Conservation (phyloP, 1,140 invertebrate species). For the Grapholita molesta region DNA sequence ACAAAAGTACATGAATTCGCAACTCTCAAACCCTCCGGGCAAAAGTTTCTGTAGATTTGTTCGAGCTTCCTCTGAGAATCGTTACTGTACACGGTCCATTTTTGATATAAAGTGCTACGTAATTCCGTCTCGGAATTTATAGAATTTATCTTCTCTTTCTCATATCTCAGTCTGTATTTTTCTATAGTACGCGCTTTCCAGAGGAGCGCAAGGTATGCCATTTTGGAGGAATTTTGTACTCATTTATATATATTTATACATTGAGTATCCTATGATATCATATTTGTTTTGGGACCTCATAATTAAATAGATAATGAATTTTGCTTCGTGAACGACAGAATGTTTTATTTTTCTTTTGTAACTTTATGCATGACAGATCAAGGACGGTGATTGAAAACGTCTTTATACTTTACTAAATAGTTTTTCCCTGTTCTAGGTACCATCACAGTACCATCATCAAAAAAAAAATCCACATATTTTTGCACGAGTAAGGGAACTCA, state of each 20-base stretch:
- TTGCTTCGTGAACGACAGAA: neutral
- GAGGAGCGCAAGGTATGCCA: constrained; percentile 56
- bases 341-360: neutral
- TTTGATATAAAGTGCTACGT: constrained; percentile 59
- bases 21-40: constrained; percentile 61
- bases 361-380: neutral
- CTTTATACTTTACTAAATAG: neutral
- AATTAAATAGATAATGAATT: neutral
- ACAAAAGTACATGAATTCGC: constrained; percentile 68
- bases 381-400: neutral
- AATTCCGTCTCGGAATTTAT: constrained; percentile 60
- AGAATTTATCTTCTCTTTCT: constrained; percentile 77
- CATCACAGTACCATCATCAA: neutral
- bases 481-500: too few relatives aligned
- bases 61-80: constrained; percentile 63
- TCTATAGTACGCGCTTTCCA: constrained; percentile 72
- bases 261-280: too few relatives aligned
- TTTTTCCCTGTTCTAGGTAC: neutral
- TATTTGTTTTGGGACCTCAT: neutral
- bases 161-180: constrained; percentile 62
- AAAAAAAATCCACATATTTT: neutral
- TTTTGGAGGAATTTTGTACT: constrained; percentile 26
- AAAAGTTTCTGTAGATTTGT: constrained; percentile 47
- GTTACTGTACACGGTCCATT: constrained; percentile 58
- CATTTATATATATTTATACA: too few relatives aligned